Conservation (phyloP, 2,113 vertebrate species). For the Oryzias melastigma region DNA sequence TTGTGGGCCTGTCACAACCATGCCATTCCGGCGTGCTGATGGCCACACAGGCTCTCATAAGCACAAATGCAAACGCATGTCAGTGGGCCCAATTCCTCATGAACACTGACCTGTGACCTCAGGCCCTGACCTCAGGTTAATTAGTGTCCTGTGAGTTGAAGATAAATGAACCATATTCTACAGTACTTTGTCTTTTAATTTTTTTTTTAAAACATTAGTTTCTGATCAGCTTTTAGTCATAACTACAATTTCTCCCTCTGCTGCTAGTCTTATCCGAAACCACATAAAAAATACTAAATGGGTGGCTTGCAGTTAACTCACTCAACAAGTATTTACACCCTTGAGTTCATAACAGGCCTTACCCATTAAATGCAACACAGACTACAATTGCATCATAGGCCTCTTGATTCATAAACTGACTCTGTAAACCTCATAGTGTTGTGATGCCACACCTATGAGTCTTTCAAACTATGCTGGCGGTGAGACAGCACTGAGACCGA, state of each 20-base stretch:
- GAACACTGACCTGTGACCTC: slow-evolving; percentile 46
- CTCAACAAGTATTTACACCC: slow-evolving; percentile 50
- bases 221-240: background rate
- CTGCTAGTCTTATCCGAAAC: background rate
- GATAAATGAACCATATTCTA: slow-evolving; percentile 29
- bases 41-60: slow-evolving; percentile 58
- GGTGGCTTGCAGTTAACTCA: slow-evolving; percentile 30
- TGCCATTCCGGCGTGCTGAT: slow-evolving; percentile 18
- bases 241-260: background rate
- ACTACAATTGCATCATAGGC: slow-evolving; percentile 53
- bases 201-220: background rate
- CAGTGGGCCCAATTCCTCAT: slow-evolving; percentile 12
- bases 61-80: slow-evolving; percentile 56
- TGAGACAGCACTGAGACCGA: slow-evolving; percentile 10
- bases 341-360: slow-evolving; percentile 51
- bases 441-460: slow-evolving; percentile 37
- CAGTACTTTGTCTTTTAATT: background rate
- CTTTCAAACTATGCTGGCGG: slow-evolving; percentile 10
- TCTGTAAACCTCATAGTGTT: slow-evolving; percentile 43
- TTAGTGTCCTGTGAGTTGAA: slow-evolving; percentile 15
- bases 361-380: slow-evolving; percentile 42
- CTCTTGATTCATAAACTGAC: slow-evolving; percentile 41
- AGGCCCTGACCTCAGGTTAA: slow-evolving; percentile 39
- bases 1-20: slow-evolving; percentile 50
- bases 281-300: background rate